A percentile compares a stretch with the other conserved stretches of the same genome.
Conservation (phyloP, 1,140 invertebrate genomes). For the Dendroctonus valens region DNA sequence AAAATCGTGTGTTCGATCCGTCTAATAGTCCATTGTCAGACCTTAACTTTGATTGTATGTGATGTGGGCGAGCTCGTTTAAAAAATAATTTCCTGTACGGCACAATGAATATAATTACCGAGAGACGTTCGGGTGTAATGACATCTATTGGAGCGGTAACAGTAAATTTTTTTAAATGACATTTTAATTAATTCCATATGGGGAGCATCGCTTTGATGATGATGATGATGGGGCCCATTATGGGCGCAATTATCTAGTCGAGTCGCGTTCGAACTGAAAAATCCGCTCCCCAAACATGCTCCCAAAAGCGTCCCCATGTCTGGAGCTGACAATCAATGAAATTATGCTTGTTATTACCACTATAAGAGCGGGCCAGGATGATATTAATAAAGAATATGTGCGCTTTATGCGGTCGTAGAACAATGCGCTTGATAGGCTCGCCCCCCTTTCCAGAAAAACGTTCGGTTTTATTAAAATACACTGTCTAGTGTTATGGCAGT, state of each 20-base stretch:
- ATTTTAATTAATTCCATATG: constrained; percentile 31
- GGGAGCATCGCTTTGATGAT: constrained; percentile 14
- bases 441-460: too few relatives aligned
- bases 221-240: background rate
- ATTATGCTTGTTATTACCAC: constrained; percentile 32
- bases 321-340: constrained; percentile 31
- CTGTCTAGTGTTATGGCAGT: too few relatives aligned
- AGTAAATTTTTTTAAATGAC: constrained; percentile 34
- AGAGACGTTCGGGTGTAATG: constrained; percentile 48
- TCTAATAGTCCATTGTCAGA: constrained; percentile 50
- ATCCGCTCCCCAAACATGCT: too few relatives aligned
- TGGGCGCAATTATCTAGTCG: too few relatives aligned
- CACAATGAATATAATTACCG: constrained; percentile 51
- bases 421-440: background rate
- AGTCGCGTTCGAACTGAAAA: too few relatives aligned
- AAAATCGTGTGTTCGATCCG: constrained; percentile 34
- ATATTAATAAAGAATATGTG: constrained; percentile 28
- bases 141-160: constrained; percentile 44
- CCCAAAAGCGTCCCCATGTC: constrained; percentile 12
- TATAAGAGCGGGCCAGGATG: constrained; percentile 14
- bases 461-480: too few relatives aligned
- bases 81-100: constrained; percentile 50
- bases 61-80: constrained; percentile 50
- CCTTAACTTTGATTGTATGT: constrained; percentile 49
- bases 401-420: background rate